Base-by-base conservation (phyloP, 2,113 vertebrate species). In the Phyllostomus discolor region DNA sequence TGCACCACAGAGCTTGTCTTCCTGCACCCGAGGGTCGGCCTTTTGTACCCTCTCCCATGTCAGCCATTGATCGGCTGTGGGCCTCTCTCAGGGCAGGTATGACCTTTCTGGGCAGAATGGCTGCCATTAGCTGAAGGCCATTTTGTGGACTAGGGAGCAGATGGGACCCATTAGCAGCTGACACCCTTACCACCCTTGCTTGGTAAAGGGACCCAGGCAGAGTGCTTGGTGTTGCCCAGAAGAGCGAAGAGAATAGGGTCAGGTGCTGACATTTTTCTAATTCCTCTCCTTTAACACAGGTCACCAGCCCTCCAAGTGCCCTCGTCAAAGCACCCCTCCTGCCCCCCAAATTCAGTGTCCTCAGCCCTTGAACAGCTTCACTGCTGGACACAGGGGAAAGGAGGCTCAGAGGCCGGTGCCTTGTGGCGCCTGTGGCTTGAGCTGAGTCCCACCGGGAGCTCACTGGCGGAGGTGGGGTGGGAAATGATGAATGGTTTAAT, bases 401-500 rank as follows among this genome's bases (percentile, higher is more conserved):
- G 33, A 41, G 10, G 1, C 54, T 66, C 22, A 73, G n/a, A 31
- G 19, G 5, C 69, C 14, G 31, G 1, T 41, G 43, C 4, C 62
- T 85, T 66, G 35, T 79, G 19, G 41, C 1, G 0, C 22, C 75
- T 31, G 50, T 85, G 64, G 10, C 43, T 96, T 48, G 4, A 69
- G 31, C 52, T 24, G 54, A 33, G 48, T 35, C 12, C 46, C 54
- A 1, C 50, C 6, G 9, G 57, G 54, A 35, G 9, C 54, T 43
- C 2, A 0, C 57, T 6, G 20, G 46, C 4, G 16, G 38, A 79
- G 48, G 16, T 46, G 9, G 22, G 1, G 11, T 8, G 48, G 48
- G 33, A 50, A 48, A 12, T 20, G 19, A 22, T 11, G 19, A 62
- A 12, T 0, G 2, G 28, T 41, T 96, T 26, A 5, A 10, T 80